Base-by-base conservation (phyloP, 2,888 invertebrate genomes). In the Erebia aethiops region DNA sequence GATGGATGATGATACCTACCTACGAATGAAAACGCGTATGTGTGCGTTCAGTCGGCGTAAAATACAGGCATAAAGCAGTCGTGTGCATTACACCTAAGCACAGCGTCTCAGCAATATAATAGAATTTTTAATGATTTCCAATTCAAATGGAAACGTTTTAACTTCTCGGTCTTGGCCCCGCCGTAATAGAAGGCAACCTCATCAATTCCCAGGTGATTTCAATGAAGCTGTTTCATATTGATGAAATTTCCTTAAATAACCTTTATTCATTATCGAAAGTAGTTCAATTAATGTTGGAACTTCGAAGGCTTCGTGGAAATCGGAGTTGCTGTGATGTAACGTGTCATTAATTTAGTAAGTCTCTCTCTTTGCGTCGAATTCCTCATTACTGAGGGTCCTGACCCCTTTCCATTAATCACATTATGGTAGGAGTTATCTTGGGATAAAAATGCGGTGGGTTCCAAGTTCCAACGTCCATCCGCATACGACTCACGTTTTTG, bases 231-330 rank as follows among this genome's bases (percentile, higher is more conserved):
- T 83, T 84, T 86, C 88, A 87, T 85, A 88, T 87, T 86, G 84
- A 85, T 76, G 75, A 80, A 78, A 82, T 85, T 87, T 85, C 82
- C 83, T 85, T 85, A 88, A 88, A 89, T 90, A 90, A 87, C 81
- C 78, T 81, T 85, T 87, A 91, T 90, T 90, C 88, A 89, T 90
- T 89, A 90, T 86, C 84, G 83, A 87, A 84, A 83, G 81, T 80
- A 82, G 80, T 84, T 77, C 81, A 83, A 84, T 84, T 83, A 81
- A 80, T 80, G 80, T 78, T 82, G 81, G 82, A 86, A 85, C 83
- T 78, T 82, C 81, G 81, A 86, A 85, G 84, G 76, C 75, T 77
- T 71, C 77, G 73, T 78, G 81, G 79, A 78, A 82, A 84, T 86
- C 86, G 84, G 90, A 88, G n/a, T 88, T 85, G 87, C 87, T 75